Evolutionary conservation across 2,888 invertebrate genomes (phyloP).

Genomic region (Micoletzkya japonica): DNA sequence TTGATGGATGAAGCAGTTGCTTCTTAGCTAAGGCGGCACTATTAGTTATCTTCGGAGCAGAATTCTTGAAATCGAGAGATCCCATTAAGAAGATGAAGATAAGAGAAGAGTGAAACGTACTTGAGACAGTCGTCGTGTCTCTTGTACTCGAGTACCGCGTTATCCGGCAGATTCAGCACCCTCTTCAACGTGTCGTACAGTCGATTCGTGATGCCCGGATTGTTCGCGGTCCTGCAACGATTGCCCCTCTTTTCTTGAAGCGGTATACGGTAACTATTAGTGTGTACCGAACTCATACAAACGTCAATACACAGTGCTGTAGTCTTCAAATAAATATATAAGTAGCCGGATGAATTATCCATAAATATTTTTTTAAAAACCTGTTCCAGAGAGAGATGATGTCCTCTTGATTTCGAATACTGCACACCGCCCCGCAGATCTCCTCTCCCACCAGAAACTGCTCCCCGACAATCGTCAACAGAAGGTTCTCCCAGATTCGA

Average conservation of each 20-base stretch:
- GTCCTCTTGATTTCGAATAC: conserved; percentile 82
- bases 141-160: conserved; percentile 88
- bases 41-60: too few species aligned
- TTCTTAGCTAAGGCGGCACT: too few species aligned
- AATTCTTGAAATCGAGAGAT: too few species aligned
- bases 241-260: too few species aligned
- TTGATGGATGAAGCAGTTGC: too few species aligned
- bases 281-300: too few species aligned
- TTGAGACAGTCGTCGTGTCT: conserved; percentile 75
- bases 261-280: too few species aligned
- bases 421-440: conserved; percentile 95
- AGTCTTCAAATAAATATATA: conserved; percentile 15
- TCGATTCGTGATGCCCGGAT: conserved; percentile 82
- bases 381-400: conserved; percentile 53
- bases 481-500: conserved; percentile 96
- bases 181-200: conserved; percentile 92
- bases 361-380: conserved; percentile 29
- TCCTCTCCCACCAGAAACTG: conserved; percentile 72
- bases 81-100: background rate
- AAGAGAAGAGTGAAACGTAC: conserved; percentile 64
- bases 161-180: conserved; percentile 88
- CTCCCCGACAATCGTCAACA: conserved; percentile 90
- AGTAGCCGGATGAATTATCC: background rate
- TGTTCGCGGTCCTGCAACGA: conserved; percentile 78
- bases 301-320: too few species aligned